phyloP scores from a whole-genome alignment of 2,797 vertebrate genomes.

The Malurus leucopterus region DNA sequence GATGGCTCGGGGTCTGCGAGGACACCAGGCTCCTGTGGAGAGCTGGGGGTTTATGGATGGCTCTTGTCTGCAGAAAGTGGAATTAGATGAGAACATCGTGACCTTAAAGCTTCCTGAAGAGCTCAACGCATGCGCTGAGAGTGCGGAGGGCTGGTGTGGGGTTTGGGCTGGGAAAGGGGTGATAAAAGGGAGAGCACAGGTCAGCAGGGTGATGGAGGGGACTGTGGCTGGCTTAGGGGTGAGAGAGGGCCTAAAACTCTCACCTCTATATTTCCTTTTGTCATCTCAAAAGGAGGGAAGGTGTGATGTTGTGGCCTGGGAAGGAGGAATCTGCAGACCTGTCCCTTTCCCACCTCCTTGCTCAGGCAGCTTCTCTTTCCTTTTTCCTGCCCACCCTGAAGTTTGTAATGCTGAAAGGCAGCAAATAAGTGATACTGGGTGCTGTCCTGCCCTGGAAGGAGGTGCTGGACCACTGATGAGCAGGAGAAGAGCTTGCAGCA shows the following conservation, averaged over 20 bases:
- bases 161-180: not conserved
- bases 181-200: not conserved
- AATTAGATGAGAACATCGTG: not conserved
- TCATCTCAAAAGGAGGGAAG: not conserved
- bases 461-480: not conserved
- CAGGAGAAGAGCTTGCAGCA: accelerated
- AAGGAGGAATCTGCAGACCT: not conserved
- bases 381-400: not conserved
- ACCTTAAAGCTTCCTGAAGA: not conserved
- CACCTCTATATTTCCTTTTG: not conserved
- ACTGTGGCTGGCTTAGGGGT: not conserved
- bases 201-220: not conserved
- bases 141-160: accelerated
- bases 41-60: not conserved
- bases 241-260: not conserved
- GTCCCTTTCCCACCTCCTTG: not conserved
- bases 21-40: not conserved
- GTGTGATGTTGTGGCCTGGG: not conserved
- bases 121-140: accelerated
- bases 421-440: accelerated
- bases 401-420: not conserved
- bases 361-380: not conserved
- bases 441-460: not conserved
- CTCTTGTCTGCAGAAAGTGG: not conserved
- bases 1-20: not conserved